phyloP scores from a whole-genome alignment of 2,113 vertebrate genomes.

The Melanerpes formicivorus region DNA sequence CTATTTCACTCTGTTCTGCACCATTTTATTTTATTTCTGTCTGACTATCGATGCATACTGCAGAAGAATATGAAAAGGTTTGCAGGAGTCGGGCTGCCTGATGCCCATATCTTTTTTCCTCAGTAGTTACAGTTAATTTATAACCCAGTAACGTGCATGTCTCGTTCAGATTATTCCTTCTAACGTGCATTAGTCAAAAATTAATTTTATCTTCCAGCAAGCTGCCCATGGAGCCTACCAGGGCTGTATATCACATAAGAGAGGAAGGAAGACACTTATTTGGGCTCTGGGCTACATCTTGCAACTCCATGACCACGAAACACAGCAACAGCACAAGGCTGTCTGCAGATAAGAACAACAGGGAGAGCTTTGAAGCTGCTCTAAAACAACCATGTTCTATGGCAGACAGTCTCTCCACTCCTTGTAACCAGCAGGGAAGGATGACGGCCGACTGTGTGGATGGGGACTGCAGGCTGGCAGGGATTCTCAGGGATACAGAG shows the following conservation, averaged over 20 bases:
- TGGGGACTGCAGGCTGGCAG: background rate
- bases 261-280: constrained; percentile 25
- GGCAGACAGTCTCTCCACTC: background rate
- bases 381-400: accelerated
- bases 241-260: constrained; percentile 18
- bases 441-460: accelerated
- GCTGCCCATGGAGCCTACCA: background rate
- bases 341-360: background rate
- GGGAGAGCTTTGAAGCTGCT: accelerated
- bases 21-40: background rate
- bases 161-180: constrained; percentile 59
- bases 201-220: constrained; percentile 69
- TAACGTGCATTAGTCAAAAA: constrained; percentile 60
- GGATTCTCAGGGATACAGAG: background rate
- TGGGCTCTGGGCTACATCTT: constrained; percentile 25
- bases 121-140: constrained; percentile 61
- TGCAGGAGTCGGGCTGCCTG: accelerated
- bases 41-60: accelerated
- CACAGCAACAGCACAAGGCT: background rate
- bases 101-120: background rate
- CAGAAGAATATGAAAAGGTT: background rate
- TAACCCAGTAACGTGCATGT: constrained; percentile 39
- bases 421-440: accelerated
- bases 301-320: background rate
- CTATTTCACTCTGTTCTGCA: background rate